phyloP scores from a whole-genome alignment of 2,888 invertebrate genomes.

The Sinelater perroti region DNA sequence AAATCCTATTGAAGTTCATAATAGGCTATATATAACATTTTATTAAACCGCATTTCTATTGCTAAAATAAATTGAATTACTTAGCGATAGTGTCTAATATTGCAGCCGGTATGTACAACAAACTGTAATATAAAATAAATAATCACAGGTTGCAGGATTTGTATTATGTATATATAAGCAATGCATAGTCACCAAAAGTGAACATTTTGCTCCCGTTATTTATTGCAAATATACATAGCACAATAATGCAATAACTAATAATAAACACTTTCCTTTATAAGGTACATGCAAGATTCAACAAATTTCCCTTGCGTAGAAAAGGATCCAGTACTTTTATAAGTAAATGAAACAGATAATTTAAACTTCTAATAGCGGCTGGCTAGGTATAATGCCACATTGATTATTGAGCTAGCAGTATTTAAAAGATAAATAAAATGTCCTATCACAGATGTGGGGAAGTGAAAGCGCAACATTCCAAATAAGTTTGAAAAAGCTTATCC shows the following conservation, averaged over 20 bases:
- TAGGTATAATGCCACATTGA: slow-evolving; percentile 55
- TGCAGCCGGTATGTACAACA: too few species aligned
- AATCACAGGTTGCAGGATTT: slow-evolving; percentile 28
- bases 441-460: slow-evolving; percentile 14
- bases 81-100: too few species aligned
- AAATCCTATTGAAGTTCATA: too few species aligned
- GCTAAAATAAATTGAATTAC: too few species aligned
- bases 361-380: slow-evolving; percentile 52
- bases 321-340: slow-evolving; percentile 32
- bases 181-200: slow-evolving; percentile 24
- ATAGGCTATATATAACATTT: too few species aligned
- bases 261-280: slow-evolving; percentile 30
- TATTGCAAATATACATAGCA: slow-evolving; percentile 34
- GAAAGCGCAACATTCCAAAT: slow-evolving; percentile 38
- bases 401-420: slow-evolving; percentile 53
- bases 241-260: slow-evolving; percentile 30
- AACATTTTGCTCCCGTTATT: slow-evolving; percentile 29
- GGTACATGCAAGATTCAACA: slow-evolving; percentile 22
- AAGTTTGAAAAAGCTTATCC: slow-evolving; percentile 35
- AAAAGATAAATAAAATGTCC: slow-evolving; percentile 42
- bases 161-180: slow-evolving; percentile 24
- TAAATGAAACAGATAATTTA: slow-evolving; percentile 40
- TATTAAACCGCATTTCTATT: too few species aligned
- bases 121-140: slow-evolving; percentile 33
- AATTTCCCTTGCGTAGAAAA: slow-evolving; percentile 19